Evolutionary conservation across 2,113 vertebrate species (phyloP).

Genomic region (Eublepharis macularius): DNA sequence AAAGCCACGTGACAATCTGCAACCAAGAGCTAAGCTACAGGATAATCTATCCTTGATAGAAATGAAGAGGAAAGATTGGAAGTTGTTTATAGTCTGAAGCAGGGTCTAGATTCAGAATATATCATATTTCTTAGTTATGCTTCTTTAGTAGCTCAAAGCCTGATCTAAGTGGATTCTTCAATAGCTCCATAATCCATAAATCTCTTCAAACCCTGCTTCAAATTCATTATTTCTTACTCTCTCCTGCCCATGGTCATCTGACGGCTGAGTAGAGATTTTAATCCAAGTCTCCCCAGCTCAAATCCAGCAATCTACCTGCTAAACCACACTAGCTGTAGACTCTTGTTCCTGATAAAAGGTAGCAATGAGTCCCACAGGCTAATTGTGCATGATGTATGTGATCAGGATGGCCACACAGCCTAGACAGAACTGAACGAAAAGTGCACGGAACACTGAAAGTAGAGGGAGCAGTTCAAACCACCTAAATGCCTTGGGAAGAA

Average conservation of each 20-base stretch:
- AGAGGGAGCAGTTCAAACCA: background rate
- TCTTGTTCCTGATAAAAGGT: background rate
- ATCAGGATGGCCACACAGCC: background rate
- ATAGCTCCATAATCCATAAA: background rate
- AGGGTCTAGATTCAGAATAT: background rate
- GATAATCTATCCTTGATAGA: background rate
- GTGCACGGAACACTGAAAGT: background rate
- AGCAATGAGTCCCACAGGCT: background rate
- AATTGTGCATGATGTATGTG: background rate
- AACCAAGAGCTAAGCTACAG: background rate
- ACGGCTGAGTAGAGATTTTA: background rate
- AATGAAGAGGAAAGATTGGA: background rate
- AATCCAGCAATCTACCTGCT: background rate
- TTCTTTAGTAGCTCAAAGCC: background rate
- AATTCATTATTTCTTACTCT: background rate
- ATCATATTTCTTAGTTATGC: background rate
- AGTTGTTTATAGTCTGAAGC: too few relatives aligned
- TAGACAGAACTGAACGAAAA: background rate
- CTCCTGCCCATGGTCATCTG: too few relatives aligned
- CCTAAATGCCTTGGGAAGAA: rapidly evolving
- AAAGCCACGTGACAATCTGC: background rate
- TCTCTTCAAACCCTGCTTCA: background rate
- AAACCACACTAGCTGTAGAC: background rate
- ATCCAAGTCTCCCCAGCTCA: background rate
- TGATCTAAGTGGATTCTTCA: background rate